These are phyloP conservation scores for Venusia cambrica DNA, from an alignment of 2,888 invertebrate genomes.

Conservation along the genomic window DNA sequence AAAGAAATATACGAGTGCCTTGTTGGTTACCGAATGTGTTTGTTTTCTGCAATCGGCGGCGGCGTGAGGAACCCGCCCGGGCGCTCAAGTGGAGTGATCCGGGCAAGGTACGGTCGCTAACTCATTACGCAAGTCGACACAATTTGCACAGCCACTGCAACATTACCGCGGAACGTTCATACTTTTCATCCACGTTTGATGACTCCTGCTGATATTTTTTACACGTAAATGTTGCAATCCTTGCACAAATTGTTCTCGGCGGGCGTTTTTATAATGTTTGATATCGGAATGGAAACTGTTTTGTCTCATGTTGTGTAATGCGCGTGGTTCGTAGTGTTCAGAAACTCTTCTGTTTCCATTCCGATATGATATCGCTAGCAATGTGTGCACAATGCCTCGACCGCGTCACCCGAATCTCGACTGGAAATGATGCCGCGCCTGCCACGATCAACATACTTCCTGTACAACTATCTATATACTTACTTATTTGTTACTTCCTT, in stretches of 20 bases:
- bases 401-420: constrained; percentile 69
- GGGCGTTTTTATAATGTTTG: constrained; percentile 60
- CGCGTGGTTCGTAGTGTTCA: no score
- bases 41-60: constrained; percentile 53
- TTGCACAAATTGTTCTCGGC: constrained; percentile 62
- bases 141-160: constrained; percentile 40
- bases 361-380: constrained; percentile 69
- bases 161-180: constrained; percentile 11
- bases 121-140: constrained; percentile 62
- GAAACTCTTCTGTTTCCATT: no score
- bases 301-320: constrained; percentile 11
- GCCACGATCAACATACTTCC: constrained; percentile 13
- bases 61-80: constrained; percentile 84
- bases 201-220: no score
- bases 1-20: constrained; percentile 80
- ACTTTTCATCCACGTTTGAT: no score
- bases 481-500: constrained; percentile 25
- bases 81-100: constrained; percentile 89
- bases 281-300: constrained; percentile 57
- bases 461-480: constrained; percentile 22
- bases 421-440: constrained; percentile 45
- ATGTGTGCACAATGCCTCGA: constrained; percentile 75
- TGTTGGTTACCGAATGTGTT: constrained; percentile 74
- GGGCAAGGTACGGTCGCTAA: constrained; percentile 88
- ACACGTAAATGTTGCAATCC: constrained; percentile 45